Base-by-base conservation (phyloP, 2,888 invertebrate genomes). In the Patella ulyssiponensis region DNA sequence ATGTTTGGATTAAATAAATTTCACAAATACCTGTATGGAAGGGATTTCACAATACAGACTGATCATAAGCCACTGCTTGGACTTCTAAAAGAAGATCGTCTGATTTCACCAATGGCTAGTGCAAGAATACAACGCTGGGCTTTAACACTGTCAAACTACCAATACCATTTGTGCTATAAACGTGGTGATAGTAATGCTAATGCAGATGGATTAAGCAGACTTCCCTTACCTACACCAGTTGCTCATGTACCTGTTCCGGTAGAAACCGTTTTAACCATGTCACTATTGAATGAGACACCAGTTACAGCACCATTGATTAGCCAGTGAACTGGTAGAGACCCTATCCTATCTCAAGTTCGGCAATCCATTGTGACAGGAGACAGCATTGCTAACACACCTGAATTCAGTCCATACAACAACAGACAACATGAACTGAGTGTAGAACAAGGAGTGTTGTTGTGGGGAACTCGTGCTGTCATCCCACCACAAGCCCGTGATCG, bases 361-460 rank as follows among this genome's bases (percentile, higher is more conserved):
- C 51, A 77, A 12, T 70, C 71, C 76, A 20, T 64, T 1, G 23
- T 69, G 75, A 74, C 69, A 53, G 73, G 78, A 14, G 73, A 75
- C 64, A 73, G 51, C 20, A 70, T 73, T 52, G n/a, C 54, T 9
- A 52, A 15, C 23, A 23, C 17, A 52, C 33, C 56, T 33, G 15
- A 23, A 15, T 33, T 58, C 17, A 33, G 70, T 73, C 44, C 27
- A 27, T n/a, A 44, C 15, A 71, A 64, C 23, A 27, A 74, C 20
- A 54, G 53, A 14, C 14, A 71, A 69, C 64, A 75, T 54, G 69
- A 53, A 14, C n/a, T 69, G 20, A 44, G 71, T 17, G 69, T 70
- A 33, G 54, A 74, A 44, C 27, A 77, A 44, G 75, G 79, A 3
- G 79, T 77, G 69, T 15, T 81, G 52, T 56, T 79, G 11, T 81